Base-by-base conservation (phyloP, 2,888 invertebrate species). In the Sminthurides aquaticus region DNA sequence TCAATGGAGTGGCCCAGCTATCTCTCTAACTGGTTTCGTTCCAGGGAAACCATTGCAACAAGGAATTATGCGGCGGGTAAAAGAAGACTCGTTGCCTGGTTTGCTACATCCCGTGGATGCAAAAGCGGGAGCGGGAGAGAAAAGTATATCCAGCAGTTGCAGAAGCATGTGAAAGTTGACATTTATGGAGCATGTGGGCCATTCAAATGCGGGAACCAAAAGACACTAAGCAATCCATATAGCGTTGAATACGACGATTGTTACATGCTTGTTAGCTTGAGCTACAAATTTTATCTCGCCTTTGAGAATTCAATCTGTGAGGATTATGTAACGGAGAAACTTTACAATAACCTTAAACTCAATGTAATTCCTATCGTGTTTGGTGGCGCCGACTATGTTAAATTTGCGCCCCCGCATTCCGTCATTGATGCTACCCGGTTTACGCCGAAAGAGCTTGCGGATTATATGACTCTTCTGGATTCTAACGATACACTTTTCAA, bases 281-380 rank as follows among this genome's bases (percentile, higher is more conserved):
- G 81, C 8, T 88, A 87, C 76, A 80, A 86, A 72, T 88, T 88
- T 76, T 87, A 87, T 74, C 77, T 88, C 52, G 83, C 86, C 0
- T 84, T 88, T 69, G 88, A 88, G 77, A 88, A 87, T 75, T 83
- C 85, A 0, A 82, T 84, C 71, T 88, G 88, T 75, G 79, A 80
- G 3, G 85, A 87, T 75, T 88, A 88, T 73, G 77, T 88, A 56
- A 87, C 87, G 0, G 88, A 88, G 75, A 88, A 88, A 76, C 76
- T 83, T 28, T 73, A 69, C 60, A 72, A 74, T 49, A 68, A 71
- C 57, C 61, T 75, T 22, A 72, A 73, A 27, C 69, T 74, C 3
- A 72, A 74, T 55, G 71, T 73, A 0, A 64, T 75, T 18, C 75
- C 75, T 1, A 67, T 75, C 22, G 75, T 75, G 2, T 70, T 71